Conservation (phyloP, 92 coral and sea anemone genomes). For the Virgularia gustaviana region DNA sequence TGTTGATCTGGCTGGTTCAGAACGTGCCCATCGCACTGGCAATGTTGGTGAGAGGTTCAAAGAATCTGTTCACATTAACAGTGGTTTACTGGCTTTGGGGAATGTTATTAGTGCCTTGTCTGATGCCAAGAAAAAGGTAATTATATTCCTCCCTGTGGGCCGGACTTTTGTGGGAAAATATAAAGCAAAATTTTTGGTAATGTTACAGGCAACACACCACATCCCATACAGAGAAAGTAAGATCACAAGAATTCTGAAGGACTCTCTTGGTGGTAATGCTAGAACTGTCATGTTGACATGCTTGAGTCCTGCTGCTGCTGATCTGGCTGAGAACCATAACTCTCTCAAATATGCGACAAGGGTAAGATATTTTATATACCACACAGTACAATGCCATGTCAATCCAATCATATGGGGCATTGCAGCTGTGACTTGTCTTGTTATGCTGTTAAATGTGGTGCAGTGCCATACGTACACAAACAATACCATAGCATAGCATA, state of each 20-base stretch:
- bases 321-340: constrained; percentile 93
- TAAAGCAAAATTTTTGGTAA: neutral
- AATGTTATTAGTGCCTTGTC: constrained; percentile 95
- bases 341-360: constrained; percentile 91
- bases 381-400: neutral
- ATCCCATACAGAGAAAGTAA: constrained; percentile 96
- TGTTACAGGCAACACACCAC: constrained; percentile 59
- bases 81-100: constrained; percentile 84
- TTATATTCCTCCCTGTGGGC: neutral
- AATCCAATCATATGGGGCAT: neutral
- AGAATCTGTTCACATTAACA: constrained; percentile 90
- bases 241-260: constrained; percentile 82
- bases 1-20: constrained; percentile 97
- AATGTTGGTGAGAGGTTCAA: constrained; percentile 97
- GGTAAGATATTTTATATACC: constrained; percentile 45
- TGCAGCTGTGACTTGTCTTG: too few relatives aligned
- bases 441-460: too few relatives aligned
- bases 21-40: constrained; percentile 89
- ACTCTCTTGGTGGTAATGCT: constrained; percentile 92
- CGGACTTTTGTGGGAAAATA: neutral
- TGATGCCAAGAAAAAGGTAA: constrained; percentile 84
- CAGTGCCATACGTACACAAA: too few relatives aligned
- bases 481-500: too few relatives aligned
- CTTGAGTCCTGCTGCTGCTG: constrained; percentile 88
- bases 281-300: constrained; percentile 96